These are phyloP conservation scores for Myathropa florea DNA, from an alignment of 2,888 invertebrate genomes.

Conservation along the genomic window DNA sequence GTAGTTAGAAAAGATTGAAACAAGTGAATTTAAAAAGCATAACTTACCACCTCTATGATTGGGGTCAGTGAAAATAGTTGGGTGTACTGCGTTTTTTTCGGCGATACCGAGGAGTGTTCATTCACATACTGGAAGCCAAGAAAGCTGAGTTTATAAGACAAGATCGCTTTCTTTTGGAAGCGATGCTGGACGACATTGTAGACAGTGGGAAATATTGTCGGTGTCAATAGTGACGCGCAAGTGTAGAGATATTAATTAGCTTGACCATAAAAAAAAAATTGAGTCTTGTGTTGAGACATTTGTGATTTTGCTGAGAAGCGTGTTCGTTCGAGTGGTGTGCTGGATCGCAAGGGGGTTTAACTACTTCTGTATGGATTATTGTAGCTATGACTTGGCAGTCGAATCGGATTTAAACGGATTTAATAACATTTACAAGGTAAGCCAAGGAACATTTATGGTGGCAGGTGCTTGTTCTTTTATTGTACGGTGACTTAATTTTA, in stretches of 20 bases:
- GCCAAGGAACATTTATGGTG: background rate
- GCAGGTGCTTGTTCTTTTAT: background rate
- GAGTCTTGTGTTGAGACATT: background rate
- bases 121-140: background rate
- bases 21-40: slow-evolving; percentile 43
- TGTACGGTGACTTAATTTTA: background rate
- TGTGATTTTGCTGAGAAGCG: background rate
- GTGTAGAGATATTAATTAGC: background rate
- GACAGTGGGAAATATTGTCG: slow-evolving; percentile 15
- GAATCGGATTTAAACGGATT: slow-evolving; percentile 33
- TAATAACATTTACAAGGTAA: background rate
- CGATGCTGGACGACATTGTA: slow-evolving; percentile 29
- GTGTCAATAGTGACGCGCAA: background rate
- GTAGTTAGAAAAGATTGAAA: background rate
- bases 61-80: slow-evolving; percentile 80
- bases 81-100: slow-evolving; percentile 6
- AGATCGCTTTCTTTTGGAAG: slow-evolving; percentile 55
- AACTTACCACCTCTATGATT: slow-evolving; percentile 73
- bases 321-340: background rate
- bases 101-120: background rate
- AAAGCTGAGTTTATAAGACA: slow-evolving; percentile 25
- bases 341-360: background rate
- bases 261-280: background rate
- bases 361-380: slow-evolving; percentile 14
- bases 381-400: slow-evolving; percentile 54